Evolutionary conservation across 2,113 vertebrate genomes (phyloP).

Genomic region (Tachysurus vachellii): DNA sequence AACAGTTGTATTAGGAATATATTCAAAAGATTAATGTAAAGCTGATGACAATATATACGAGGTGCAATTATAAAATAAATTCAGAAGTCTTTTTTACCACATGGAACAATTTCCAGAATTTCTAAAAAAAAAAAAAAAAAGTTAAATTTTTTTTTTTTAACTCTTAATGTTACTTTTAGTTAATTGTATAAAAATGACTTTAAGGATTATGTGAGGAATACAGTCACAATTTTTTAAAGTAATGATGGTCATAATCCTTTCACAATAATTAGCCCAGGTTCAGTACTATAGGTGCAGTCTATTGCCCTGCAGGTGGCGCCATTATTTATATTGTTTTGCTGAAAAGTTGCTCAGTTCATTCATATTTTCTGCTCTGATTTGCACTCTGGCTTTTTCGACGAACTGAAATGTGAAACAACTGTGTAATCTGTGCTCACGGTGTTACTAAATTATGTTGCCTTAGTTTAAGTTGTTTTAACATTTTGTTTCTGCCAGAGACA

Average conservation of each 20-base stretch:
- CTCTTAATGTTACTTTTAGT: too few species aligned
- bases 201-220: neutral
- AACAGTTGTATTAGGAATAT: neutral
- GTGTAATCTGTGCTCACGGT: neutral
- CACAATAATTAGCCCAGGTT: neutral
- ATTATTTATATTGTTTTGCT: neutral
- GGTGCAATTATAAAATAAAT: neutral
- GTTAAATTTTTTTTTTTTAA: too few species aligned
- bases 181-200: neutral
- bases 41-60: neutral
- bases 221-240: too few species aligned
- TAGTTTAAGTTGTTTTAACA: neutral
- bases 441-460: neutral
- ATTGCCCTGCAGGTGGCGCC: constrained; percentile 65
- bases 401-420: neutral
- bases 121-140: too few species aligned
- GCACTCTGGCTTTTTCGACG: neutral
- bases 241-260: neutral
- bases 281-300: neutral
- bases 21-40: neutral
- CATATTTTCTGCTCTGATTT: neutral
- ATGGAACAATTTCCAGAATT: neutral
- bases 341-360: neutral
- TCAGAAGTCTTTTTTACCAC: neutral
- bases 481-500: too few species aligned